Conservation (phyloP, 2,797 vertebrate genomes). For the Anniella stebbinsi region DNA sequence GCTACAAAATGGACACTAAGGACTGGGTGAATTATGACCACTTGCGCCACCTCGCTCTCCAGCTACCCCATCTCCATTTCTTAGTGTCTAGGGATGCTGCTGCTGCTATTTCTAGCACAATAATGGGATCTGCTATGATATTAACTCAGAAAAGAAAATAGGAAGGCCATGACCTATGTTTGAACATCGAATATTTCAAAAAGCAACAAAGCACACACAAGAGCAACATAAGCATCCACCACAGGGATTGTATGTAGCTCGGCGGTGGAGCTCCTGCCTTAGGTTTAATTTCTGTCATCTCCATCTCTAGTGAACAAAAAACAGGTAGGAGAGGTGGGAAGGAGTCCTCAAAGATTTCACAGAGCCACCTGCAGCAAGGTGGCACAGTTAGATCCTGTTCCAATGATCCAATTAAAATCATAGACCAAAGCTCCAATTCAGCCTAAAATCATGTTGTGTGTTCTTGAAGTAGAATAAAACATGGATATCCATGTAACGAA, state of each 20-base stretch:
- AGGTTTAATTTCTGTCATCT: not conserved
- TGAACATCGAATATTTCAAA: not conserved
- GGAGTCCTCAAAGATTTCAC: not conserved
- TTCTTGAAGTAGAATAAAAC: not conserved
- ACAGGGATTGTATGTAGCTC: too few relatives aligned
- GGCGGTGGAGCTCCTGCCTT: not conserved
- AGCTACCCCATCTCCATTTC: not conserved
- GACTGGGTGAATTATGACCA: not conserved
- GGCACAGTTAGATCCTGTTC: not conserved
- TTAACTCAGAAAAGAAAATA: not conserved
- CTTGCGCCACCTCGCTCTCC: not conserved
- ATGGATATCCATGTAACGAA: not conserved
- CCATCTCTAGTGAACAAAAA: not conserved
- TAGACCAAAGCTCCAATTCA: not conserved
- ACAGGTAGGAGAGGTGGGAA: not conserved
- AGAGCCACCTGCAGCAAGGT: not conserved
- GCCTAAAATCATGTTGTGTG: not conserved
- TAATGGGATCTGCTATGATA: not conserved
- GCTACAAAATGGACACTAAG: not conserved
- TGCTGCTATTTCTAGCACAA: not conserved
- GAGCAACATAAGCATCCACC: too few relatives aligned
- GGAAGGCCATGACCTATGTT: not conserved
- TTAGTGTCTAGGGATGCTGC: not conserved
- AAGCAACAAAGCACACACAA: not conserved
- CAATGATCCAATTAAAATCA: not conserved